Percentiles rank a stretch among this genome's conserved stretches.
Conservation (phyloP, 2,797 vertebrate genomes). For the Takifugu ocellatus region DNA sequence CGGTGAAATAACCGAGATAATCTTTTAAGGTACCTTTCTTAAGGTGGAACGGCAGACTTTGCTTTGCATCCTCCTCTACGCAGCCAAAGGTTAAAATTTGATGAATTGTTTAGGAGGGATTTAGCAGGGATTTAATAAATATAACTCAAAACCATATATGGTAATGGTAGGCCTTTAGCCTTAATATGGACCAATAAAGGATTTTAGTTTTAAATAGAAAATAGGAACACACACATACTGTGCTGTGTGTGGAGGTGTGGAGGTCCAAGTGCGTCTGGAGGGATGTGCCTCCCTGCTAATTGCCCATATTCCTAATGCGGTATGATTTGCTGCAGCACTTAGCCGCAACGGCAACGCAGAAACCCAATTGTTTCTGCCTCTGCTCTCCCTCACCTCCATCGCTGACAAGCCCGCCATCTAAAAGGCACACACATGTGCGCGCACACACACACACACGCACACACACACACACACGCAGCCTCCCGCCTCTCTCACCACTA, state of each 20-base stretch:
- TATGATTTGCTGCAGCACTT: conserved; percentile 80
- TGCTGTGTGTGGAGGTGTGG: conserved; percentile 13
- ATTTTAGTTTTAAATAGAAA: not conserved
- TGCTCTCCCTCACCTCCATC: conserved; percentile 20
- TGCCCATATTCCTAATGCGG: conserved; percentile 78
- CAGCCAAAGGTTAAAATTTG: conserved; percentile 28
- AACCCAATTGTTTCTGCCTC: conserved; percentile 62
- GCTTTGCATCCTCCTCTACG: conserved; percentile 34
- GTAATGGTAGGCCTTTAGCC: too few species aligned
- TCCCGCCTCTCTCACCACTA: conserved; percentile 35
- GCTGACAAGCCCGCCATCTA: conserved; percentile 10
- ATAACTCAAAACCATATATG: not conserved
- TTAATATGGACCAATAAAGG: not conserved
- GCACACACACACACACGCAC: conserved; percentile 5
- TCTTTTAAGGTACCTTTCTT: conserved; percentile 99
- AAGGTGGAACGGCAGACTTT: conserved; percentile 86
- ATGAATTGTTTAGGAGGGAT: conserved; percentile 40
- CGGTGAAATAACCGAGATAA: conserved; percentile 99
- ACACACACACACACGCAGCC: not conserved
- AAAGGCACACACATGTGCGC: not conserved
- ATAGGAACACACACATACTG: conserved; percentile 3
- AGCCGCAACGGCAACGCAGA: conserved; percentile 63
- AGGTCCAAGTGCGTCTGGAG: conserved; percentile 44
- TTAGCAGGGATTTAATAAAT: conserved; percentile 5
- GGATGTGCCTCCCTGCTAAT: conserved; percentile 74